These are phyloP conservation scores for Centroberyx gerrardi DNA, from an alignment of 2,797 vertebrate species.

Conservation along the genomic window DNA sequence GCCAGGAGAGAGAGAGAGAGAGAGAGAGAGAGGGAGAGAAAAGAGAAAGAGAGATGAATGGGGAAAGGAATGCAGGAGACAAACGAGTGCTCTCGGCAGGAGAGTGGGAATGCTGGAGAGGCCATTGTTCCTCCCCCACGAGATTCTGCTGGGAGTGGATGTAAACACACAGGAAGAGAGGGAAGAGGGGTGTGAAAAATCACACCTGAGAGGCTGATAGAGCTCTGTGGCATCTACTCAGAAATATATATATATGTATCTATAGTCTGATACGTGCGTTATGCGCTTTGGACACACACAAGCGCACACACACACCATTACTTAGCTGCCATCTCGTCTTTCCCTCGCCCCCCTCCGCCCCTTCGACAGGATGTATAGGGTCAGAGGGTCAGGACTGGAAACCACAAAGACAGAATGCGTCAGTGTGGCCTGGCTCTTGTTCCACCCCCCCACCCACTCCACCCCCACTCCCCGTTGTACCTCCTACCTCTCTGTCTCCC, in stretches of 20 bases:
- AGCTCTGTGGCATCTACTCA: slow-evolving; percentile 19
- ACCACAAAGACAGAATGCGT: slow-evolving; percentile 78
- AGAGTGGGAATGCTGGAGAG: slow-evolving; percentile 83
- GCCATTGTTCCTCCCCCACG: slow-evolving; percentile 72
- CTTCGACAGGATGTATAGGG: slow-evolving; percentile 81
- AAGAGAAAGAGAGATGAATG: slow-evolving; percentile 81
- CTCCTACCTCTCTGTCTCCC: slow-evolving; percentile 57
- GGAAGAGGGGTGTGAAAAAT: slow-evolving; percentile 70
- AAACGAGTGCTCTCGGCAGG: slow-evolving; percentile 84
- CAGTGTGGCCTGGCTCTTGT: slow-evolving; percentile 77
- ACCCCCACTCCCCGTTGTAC: slow-evolving; percentile 52
- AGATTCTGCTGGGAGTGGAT: slow-evolving; percentile 73
- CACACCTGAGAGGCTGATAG: slow-evolving; percentile 70
- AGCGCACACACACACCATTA: slow-evolving; percentile 32
- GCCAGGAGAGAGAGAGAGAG: slow-evolving; percentile 66
- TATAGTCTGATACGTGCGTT: background rate
- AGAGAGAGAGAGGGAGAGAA: slow-evolving; percentile 48
- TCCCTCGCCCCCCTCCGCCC: slow-evolving; percentile 48
- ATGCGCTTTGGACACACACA: slow-evolving; percentile 19
- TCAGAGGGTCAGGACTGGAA: slow-evolving; percentile 79
- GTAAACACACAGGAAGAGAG: slow-evolving; percentile 68
- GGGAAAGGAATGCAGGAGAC: slow-evolving; percentile 85
- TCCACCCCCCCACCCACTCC: slow-evolving; percentile 69
- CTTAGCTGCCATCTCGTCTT: slow-evolving; percentile 73
- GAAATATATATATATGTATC: slow-evolving; percentile 32